Evolutionary conservation across 2,888 invertebrate genomes (phyloP).

Genomic region (Acheta domesticus): DNA sequence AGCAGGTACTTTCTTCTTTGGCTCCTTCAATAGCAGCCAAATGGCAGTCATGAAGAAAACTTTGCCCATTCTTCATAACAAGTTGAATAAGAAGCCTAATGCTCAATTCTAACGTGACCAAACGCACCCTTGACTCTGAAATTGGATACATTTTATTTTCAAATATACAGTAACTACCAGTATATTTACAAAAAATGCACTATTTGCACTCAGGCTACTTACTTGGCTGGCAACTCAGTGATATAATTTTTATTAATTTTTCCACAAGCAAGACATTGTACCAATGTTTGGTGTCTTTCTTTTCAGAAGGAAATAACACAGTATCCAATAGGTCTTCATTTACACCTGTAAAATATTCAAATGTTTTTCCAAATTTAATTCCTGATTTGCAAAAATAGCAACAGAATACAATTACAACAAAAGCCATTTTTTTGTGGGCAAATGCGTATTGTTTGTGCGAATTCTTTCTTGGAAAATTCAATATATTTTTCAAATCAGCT

Average conservation of each 20-base stretch:
- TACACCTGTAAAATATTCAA: constrained; percentile 61
- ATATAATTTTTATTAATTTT: constrained; percentile 76
- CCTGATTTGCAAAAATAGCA: constrained; percentile 34
- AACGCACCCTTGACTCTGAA: constrained; percentile 77
- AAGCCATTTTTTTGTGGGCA: not conserved
- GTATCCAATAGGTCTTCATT: constrained; percentile 76
- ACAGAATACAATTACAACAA: not conserved
- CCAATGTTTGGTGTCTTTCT: constrained; percentile 55
- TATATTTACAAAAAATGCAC: not conserved
- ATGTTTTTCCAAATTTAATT: too few species aligned
- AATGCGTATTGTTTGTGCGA: too few species aligned
- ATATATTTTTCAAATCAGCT: too few species aligned
- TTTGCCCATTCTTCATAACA: constrained; percentile 55
- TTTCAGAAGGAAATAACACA: constrained; percentile 65
- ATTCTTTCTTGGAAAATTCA: too few species aligned
- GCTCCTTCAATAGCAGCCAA: constrained; percentile 66
- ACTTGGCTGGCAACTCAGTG: constrained; percentile 83
- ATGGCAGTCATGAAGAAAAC: constrained; percentile 64
- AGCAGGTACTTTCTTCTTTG: constrained; percentile 75
- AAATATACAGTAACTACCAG: not conserved
- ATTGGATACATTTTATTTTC: constrained; percentile 34
- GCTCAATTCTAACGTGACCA: constrained; percentile 88
- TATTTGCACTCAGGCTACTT: constrained; percentile 45
- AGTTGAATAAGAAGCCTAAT: constrained; percentile 74
- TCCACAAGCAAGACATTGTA: constrained; percentile 83